phyloP scores from a whole-genome alignment of 2,888 invertebrate genomes.

The Lithophane semibrunnea region DNA sequence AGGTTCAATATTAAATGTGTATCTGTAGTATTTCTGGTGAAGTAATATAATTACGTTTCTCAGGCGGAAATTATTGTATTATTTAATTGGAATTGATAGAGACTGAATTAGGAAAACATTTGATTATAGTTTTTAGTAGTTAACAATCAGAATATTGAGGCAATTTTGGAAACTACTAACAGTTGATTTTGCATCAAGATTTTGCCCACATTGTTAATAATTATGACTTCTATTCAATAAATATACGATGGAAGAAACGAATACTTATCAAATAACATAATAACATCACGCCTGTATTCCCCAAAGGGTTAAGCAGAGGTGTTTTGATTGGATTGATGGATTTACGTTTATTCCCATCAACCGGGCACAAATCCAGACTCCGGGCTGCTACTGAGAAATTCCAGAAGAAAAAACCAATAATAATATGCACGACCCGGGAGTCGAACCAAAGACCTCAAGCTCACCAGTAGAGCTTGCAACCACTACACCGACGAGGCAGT shows the following conservation, averaged over 20 bases:
- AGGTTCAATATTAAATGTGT: slow-evolving; percentile 26
- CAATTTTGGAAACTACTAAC: background rate
- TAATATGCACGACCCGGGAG: no score
- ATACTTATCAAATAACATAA: background rate
- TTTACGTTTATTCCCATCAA: background rate
- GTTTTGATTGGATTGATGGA: no score
- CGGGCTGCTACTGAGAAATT: background rate
- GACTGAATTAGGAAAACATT: background rate
- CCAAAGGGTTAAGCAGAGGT: background rate
- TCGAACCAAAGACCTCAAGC: background rate
- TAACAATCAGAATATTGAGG: background rate
- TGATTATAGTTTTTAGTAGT: background rate
- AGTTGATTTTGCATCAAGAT: no score
- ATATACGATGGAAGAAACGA: background rate
- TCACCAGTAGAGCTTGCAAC: background rate
- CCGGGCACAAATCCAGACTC: background rate
- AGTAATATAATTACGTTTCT: slow-evolving; percentile 16
- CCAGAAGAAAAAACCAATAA: background rate
- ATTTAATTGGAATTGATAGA: background rate
- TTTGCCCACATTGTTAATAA: background rate
- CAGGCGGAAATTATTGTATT: slow-evolving; percentile 10
- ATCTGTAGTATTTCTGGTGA: background rate
- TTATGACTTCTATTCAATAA: background rate
- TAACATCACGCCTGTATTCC: background rate
- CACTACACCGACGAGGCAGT: background rate